phyloP scores from a whole-genome alignment of 2,888 invertebrate species.

The Drosophila nr. fundita region DNA sequence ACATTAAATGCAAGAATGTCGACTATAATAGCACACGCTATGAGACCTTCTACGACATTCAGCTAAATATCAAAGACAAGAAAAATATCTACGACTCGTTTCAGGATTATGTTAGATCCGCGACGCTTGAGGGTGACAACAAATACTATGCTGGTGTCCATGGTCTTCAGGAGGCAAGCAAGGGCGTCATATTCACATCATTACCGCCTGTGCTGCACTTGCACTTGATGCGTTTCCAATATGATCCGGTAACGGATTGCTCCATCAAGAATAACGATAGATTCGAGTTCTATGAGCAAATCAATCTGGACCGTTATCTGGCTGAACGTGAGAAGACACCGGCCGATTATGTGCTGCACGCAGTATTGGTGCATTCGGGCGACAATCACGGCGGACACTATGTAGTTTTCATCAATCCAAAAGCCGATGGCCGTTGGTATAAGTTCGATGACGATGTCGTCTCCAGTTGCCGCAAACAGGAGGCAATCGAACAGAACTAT shows the following conservation, averaged over 20 bases:
- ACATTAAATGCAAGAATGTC: conserved; percentile 98
- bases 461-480: conserved; percentile 96
- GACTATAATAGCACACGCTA: conserved; percentile 97
- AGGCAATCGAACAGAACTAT: conserved; percentile 98
- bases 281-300: conserved; percentile 98
- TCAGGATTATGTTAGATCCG: conserved; percentile 97
- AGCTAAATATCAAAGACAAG: conserved; percentile 98
- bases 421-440: conserved; percentile 94
- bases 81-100: conserved; percentile 98
- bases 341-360: conserved; percentile 96
- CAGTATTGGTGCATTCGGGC: conserved; percentile 99
- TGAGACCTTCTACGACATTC: conserved; percentile 99
- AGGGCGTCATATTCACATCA: conserved; percentile 97
- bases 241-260: conserved; percentile 98
- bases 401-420: conserved; percentile 99
- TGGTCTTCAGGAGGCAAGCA: conserved; percentile 95
- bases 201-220: conserved; percentile 99
- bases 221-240: conserved; percentile 99
- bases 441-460: conserved; percentile 99
- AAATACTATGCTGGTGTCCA: conserved; percentile 99
- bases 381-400: conserved; percentile 99
- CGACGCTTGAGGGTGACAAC: conserved; percentile 98
- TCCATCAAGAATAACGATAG: conserved; percentile 97
- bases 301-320: conserved; percentile 94
- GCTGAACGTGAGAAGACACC: conserved; percentile 86